Conservation (phyloP, 1,140 invertebrate genomes). For the Hermetia illucens region DNA sequence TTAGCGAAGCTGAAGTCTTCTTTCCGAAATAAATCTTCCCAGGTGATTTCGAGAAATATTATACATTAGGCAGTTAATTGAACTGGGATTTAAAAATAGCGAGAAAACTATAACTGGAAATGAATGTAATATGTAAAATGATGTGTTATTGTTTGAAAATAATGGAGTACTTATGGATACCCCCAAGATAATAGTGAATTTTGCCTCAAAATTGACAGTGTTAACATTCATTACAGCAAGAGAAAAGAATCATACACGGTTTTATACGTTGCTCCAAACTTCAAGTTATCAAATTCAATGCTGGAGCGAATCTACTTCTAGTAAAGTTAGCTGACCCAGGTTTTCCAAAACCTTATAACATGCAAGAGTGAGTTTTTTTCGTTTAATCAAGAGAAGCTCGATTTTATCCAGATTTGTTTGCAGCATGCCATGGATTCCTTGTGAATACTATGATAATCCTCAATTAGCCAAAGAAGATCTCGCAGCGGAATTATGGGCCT, state of each 20-base stretch:
- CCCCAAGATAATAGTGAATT: no score
- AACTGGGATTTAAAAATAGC: no score
- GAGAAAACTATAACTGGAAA: no score
- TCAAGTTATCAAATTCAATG: slow-evolving; percentile 44
- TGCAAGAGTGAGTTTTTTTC: slow-evolving; percentile 43
- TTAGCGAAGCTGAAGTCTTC: no score
- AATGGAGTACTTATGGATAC: no score
- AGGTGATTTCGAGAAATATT: no score
- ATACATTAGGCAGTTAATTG: no score
- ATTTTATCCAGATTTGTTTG: slow-evolving; percentile 13
- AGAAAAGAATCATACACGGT: slow-evolving; percentile 69
- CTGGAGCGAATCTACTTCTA: slow-evolving; percentile 48
- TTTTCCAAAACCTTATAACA: slow-evolving; percentile 35
- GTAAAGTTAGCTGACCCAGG: slow-evolving; percentile 72
- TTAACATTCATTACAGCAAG: slow-evolving; percentile 37
- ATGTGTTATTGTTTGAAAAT: no score
- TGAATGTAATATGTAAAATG: no score
- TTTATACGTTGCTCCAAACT: slow-evolving; percentile 72
- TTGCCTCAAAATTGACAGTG: no score
- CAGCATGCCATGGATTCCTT: slow-evolving; percentile 75
- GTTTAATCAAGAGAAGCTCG: slow-evolving; percentile 3
- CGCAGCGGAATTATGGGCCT: slow-evolving; percentile 72
- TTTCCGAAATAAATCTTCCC: no score
- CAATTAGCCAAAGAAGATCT: slow-evolving; percentile 44
- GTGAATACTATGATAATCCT: slow-evolving; percentile 57